Percentiles rank a stretch among this genome's conserved stretches.
Conservation (phyloP, 2,113 vertebrate species). For the Prunella fulvescens region DNA sequence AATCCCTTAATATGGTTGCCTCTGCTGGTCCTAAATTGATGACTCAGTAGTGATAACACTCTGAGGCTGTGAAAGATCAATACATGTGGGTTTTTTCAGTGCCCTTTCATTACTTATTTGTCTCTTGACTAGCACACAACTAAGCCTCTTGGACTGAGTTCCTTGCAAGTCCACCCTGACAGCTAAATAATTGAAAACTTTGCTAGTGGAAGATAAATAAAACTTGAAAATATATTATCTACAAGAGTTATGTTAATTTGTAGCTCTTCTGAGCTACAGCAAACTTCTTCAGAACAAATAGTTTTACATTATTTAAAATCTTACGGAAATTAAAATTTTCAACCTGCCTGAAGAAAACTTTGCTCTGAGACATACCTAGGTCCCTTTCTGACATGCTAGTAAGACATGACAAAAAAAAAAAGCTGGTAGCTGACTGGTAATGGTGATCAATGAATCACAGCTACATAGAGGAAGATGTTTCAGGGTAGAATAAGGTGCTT, state of each 20-base stretch:
- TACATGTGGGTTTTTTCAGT: background rate
- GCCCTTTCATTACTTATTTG: slow-evolving; percentile 11
- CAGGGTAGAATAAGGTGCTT: background rate
- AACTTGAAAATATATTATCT: background rate
- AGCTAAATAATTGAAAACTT: slow-evolving; percentile 43
- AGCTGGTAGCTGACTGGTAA: background rate
- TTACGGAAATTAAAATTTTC: background rate
- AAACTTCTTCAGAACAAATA: background rate
- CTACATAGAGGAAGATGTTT: background rate
- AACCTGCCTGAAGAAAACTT: background rate
- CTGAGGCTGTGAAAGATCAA: slow-evolving; percentile 1
- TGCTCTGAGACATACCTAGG: background rate
- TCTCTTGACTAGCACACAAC: background rate
- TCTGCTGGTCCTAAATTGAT: slow-evolving; percentile 16
- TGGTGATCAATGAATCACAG: background rate
- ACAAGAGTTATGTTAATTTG: background rate
- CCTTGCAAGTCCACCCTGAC: background rate
- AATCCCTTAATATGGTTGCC: slow-evolving; percentile 9
- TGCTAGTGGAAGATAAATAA: background rate
- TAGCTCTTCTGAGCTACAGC: background rate
- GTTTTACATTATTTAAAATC: background rate
- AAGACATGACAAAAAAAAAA: background rate
- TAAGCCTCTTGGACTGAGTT: background rate
- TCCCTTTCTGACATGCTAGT: background rate
- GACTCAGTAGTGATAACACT: background rate